Evolutionary conservation across 2,113 vertebrate genomes (phyloP).

Genomic region (Candoia aspera): DNA sequence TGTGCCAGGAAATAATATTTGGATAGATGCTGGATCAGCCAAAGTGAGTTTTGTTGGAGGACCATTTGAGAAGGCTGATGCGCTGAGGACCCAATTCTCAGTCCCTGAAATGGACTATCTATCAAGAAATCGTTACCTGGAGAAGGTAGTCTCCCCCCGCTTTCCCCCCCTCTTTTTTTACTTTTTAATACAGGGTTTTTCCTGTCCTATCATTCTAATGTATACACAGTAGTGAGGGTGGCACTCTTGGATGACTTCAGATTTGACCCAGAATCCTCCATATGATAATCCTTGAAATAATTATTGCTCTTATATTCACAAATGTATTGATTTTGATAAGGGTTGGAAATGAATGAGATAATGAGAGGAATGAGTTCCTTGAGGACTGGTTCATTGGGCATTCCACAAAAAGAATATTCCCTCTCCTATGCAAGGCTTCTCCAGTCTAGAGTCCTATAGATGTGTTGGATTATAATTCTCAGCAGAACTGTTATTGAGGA

Average conservation of each 20-base stretch:
- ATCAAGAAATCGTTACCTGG: not conserved
- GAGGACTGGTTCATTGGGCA: not conserved
- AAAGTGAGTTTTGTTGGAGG: not conserved
- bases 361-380: not conserved
- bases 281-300: not conserved
- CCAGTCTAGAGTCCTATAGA: not conserved
- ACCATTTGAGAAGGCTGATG: not conserved
- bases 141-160: not conserved
- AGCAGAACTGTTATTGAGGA: not conserved
- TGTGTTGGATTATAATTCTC: not conserved
- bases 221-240: not conserved
- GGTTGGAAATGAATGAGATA: not conserved
- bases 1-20: conserved; percentile 20
- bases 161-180: not conserved
- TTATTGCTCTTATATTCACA: not conserved
- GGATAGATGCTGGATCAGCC: not conserved
- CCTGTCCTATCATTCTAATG: not conserved
- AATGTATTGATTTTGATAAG: not conserved
- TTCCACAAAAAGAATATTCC: not conserved
- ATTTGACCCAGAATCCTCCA: not conserved
- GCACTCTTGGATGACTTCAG: not conserved
- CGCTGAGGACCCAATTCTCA: not conserved
- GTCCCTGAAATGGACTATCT: too few relatives aligned
- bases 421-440: not conserved
- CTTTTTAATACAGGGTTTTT: not conserved